Conservation (phyloP, 1,140 invertebrate species). For the Zaprionus ghesquierei region DNA sequence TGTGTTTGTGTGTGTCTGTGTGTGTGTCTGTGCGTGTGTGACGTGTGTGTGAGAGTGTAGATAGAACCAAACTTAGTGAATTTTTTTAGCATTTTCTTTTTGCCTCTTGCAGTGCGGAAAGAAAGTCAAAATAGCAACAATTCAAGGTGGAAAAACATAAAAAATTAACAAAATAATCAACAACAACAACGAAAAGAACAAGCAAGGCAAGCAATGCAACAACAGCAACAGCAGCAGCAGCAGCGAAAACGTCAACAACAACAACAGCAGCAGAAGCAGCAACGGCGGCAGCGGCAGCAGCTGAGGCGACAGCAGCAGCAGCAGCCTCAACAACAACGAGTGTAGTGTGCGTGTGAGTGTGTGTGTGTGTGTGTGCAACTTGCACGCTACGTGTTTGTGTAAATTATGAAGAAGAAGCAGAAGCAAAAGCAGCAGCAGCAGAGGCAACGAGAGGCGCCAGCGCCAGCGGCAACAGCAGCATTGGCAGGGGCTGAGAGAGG, state of each 20-base stretch:
- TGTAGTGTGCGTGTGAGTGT: slow-evolving; percentile 48
- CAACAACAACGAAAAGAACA: slow-evolving; percentile 37
- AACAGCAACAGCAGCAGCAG: slow-evolving; percentile 7
- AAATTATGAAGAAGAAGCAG: slow-evolving; percentile 77
- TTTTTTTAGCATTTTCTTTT: neutral
- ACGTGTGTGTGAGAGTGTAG: slow-evolving; percentile 32
- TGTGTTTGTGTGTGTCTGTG: slow-evolving; percentile 1
- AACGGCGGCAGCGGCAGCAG: slow-evolving; percentile 4
- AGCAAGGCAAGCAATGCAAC: slow-evolving; percentile 20
- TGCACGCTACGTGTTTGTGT: slow-evolving; percentile 64
- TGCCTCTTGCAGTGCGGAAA: neutral
- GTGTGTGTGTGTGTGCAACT: slow-evolving; percentile 30
- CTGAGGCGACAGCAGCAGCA: slow-evolving; percentile 14
- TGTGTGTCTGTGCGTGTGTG: slow-evolving; percentile 11
- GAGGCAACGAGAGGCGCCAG: slow-evolving; percentile 30
- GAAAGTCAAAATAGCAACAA: slow-evolving; percentile 11
- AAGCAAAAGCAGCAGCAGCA: slow-evolving; percentile 61
- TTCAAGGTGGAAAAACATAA: neutral
- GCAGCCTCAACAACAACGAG: slow-evolving; percentile 46
- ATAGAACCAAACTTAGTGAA: slow-evolving; percentile 19
- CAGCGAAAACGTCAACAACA: slow-evolving; percentile 29
- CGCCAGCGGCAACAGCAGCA: slow-evolving; percentile 34
- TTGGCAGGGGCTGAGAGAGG: slow-evolving; percentile 46
- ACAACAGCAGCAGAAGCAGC: slow-evolving; percentile 15
- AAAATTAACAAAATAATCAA: slow-evolving; percentile 7